These are phyloP conservation scores for Odontocerum albicorne DNA, from an alignment of 2,888 invertebrate genomes.

Conservation along the genomic window DNA sequence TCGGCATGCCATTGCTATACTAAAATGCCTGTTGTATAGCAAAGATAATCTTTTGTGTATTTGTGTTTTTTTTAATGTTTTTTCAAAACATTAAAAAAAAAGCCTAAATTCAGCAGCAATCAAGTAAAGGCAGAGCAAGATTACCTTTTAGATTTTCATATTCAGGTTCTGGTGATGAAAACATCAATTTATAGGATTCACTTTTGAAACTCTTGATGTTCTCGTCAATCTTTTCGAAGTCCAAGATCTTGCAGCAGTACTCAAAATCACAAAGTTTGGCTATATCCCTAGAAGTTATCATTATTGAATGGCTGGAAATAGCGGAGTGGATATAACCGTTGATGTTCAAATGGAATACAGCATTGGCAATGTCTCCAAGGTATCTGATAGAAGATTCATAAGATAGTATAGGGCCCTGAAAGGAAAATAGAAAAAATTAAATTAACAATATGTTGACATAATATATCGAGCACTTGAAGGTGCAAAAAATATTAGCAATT, in stretches of 20 bases:
- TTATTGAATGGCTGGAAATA: constrained; percentile 49
- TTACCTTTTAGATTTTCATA: constrained; percentile 54
- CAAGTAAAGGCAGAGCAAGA: background rate
- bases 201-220: background rate
- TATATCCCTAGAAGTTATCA: constrained; percentile 49
- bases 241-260: constrained; percentile 42
- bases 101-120: background rate
- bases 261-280: constrained; percentile 54
- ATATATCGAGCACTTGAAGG: no score
- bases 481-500: no score
- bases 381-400: constrained; percentile 51
- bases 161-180: constrained; percentile 46
- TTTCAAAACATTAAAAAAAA: no score
- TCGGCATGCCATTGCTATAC: no score
- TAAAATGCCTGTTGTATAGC: no score
- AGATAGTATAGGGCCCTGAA: no score
- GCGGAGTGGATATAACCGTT: constrained; percentile 54
- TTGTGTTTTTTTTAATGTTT: no score
- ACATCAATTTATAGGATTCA: constrained; percentile 24
- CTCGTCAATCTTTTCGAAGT: background rate
- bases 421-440: no score
- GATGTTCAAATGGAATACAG: constrained; percentile 53
- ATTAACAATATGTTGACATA: no score
- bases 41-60: no score
- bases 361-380: constrained; percentile 51